Conservation (phyloP, 2,113 vertebrate genomes). For the Mixornis gularis region DNA sequence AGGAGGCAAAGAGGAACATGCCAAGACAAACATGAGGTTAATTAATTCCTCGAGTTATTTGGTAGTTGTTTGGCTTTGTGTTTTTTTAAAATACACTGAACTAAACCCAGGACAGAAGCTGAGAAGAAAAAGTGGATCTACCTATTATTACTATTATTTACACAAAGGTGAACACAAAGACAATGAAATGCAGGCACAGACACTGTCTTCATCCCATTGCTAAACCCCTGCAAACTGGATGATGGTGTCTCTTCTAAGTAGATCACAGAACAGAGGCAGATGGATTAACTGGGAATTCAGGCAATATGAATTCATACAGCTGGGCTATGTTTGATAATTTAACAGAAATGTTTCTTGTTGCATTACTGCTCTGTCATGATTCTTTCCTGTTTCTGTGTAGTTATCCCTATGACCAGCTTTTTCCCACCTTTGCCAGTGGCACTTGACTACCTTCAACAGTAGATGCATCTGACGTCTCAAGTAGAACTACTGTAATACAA, state of each 20-base stretch:
- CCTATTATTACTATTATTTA: not conserved
- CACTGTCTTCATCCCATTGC: not conserved
- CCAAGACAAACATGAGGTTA: not conserved
- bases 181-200: not conserved
- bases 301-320: not conserved
- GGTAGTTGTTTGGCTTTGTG: not conserved
- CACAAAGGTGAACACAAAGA: not conserved
- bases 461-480: not conserved
- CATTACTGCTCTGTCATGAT: not conserved
- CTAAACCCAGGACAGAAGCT: not conserved
- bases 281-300: conserved; percentile 14
- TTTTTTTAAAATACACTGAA: not conserved
- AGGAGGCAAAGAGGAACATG: not conserved
- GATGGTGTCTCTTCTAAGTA: not conserved
- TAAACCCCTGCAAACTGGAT: not conserved
- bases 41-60: not conserved
- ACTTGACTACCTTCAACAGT: not conserved
- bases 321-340: not conserved
- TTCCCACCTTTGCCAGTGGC: not conserved
- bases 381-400: not conserved
- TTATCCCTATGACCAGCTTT: not conserved
- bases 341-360: not conserved
- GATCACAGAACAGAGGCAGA: not conserved
- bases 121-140: not conserved
- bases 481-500: not conserved